Base-by-base conservation (phyloP, 2,888 invertebrate genomes). In the Plemyria rubiginata region DNA sequence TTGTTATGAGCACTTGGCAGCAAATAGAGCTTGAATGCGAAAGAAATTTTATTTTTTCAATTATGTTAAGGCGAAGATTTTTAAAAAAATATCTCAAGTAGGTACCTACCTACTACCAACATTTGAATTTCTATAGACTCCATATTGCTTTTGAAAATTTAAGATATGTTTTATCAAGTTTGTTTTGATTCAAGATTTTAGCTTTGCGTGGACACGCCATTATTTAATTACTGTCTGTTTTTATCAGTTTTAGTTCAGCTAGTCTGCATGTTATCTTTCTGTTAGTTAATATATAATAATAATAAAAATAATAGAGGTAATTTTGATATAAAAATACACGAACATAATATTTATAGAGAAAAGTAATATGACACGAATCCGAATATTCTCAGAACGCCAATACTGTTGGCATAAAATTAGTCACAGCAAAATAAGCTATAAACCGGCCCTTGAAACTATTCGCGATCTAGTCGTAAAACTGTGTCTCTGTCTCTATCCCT, bases 351-450 rank as follows among this genome's bases (percentile, higher is more conserved):
- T 60, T 65, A 70, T 56, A 43, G 57, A 68, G 65, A 69, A 67
- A 70, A 54, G 66, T 60, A 70, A 68, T 73, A 74, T 73, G 73
- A 72, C 73, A 68, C 59, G 62, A 52, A 70, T 70, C 69, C 68
- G 67, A 72, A 60, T 71, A 72, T 73, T 86, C 87, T 81, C 68
- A 65, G 85, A 87, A 89, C 77, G 73, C 74, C 71, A 74, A 71
- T 72, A 70, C 76, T 78, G 81, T 81, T 79, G 78, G 85, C 80
- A 85, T 88, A 86, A 88, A 90, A 90, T 90, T 90, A 89, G 90
- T 89, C 86, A 84, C 78, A 70, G 77, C 87, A 88, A 89, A 90
- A 88, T 88, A 86, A 90, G 87, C 86, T 87, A 89, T 87, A 84
- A 84, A 89, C 87, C 77, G 81, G 80, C 84, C 85, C 84, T 84